Conservation (phyloP, 2,888 invertebrate genomes). For the Aleiodes alternator region DNA sequence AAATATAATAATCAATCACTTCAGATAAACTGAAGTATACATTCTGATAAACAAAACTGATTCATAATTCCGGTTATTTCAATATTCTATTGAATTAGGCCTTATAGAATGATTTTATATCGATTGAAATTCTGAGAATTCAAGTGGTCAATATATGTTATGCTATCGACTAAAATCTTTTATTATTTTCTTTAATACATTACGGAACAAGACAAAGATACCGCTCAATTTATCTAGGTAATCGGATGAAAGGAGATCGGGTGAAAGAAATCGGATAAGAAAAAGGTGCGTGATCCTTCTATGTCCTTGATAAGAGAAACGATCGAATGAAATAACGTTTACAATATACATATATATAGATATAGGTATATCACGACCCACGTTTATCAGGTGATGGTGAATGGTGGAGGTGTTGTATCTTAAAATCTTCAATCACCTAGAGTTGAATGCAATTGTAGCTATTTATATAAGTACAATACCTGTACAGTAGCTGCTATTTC, state of each 20-base stretch:
- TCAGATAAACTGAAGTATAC: no score
- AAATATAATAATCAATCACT: no score
- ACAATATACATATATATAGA: not conserved
- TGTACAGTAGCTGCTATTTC: constrained; percentile 96
- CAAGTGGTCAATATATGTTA: no score
- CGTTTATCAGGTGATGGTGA: constrained; percentile 6
- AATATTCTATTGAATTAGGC: no score
- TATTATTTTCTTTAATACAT: not conserved
- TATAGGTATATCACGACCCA: not conserved
- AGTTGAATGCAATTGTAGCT: constrained; percentile 12
- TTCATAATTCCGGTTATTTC: no score
- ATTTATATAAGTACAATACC: constrained; percentile 75
- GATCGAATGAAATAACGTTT: constrained; percentile 12
- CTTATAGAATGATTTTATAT: no score
- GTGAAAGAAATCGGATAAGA: constrained; percentile 40
- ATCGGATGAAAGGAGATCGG: constrained; percentile 38
- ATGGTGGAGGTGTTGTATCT: constrained; percentile 13
- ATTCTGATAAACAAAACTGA: no score
- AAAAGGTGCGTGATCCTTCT: constrained; percentile 37
- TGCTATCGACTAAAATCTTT: no score
- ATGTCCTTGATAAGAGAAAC: constrained; percentile 46
- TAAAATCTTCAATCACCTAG: constrained; percentile 21
- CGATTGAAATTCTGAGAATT: no score
- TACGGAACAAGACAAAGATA: constrained; percentile 11
- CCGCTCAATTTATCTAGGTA: constrained; percentile 20